Evolutionary conservation across 2,888 invertebrate genomes (phyloP).

Genomic region (Caenorhabditis wallacei): DNA sequence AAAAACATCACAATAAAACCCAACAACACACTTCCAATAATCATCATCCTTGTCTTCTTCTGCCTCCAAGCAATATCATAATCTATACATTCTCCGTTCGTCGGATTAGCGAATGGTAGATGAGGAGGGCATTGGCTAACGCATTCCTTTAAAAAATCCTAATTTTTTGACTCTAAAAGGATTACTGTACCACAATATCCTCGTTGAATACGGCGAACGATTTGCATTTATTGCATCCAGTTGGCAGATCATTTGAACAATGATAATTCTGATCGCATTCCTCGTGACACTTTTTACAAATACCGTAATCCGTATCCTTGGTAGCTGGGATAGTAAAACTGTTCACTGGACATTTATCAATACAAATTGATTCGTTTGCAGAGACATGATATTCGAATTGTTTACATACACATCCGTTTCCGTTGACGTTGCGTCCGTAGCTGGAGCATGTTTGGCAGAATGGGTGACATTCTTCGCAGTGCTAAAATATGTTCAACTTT

Average conservation of each 20-base stretch:
- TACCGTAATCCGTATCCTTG: constrained; percentile 9
- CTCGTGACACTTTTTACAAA: constrained; percentile 57
- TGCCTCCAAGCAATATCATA: constrained; percentile 66
- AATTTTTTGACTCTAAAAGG: not conserved
- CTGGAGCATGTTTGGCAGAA: constrained; percentile 70
- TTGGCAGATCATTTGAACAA: constrained; percentile 56
- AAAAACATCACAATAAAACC: constrained; percentile 65
- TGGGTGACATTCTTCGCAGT: constrained; percentile 70
- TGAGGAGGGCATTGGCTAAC: constrained; percentile 68
- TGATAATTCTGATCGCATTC: constrained; percentile 74
- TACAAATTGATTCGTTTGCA: constrained; percentile 30
- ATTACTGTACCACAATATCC: constrained; percentile 11
- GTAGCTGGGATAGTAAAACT: not conserved
- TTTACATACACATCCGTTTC: constrained; percentile 62
- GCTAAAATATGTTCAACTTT: constrained; percentile 39
- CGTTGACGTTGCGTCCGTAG: constrained; percentile 42
- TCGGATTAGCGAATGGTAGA: constrained; percentile 62
- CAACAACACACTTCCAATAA: constrained; percentile 44
- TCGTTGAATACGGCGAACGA: constrained; percentile 3
- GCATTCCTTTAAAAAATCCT: constrained; percentile 61
- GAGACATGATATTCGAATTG: constrained; percentile 30
- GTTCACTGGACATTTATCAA: constrained; percentile 40
- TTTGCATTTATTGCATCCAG: constrained; percentile 56
- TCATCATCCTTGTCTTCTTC: constrained; percentile 43
- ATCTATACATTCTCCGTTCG: constrained; percentile 60